Conservation (phyloP, 2,797 vertebrate species). For the Menidia menidia region DNA sequence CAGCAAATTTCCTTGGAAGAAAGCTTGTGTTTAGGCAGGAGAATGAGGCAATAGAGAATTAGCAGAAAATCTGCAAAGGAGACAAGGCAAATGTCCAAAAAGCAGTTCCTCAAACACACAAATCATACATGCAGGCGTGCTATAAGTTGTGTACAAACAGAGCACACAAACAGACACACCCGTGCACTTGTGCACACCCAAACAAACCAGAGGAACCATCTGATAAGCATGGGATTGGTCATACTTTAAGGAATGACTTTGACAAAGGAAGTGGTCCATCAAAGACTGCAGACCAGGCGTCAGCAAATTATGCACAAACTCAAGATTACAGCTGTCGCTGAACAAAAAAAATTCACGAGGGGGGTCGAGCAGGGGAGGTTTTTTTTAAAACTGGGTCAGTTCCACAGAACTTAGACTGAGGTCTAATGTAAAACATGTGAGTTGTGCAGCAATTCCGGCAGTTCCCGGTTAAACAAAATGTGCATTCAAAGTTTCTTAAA, state of each 20-base stretch:
- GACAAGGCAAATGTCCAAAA: constrained; percentile 65
- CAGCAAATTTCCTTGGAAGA: constrained; percentile 51
- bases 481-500: too few relatives aligned
- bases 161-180: constrained; percentile 14
- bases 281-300: constrained; percentile 13
- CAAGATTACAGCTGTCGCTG: constrained; percentile 24
- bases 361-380: constrained; percentile 5
- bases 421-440: constrained; percentile 53
- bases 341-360: constrained; percentile 7
- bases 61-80: constrained; percentile 31
- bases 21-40: constrained; percentile 5
- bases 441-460: background rate
- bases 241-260: constrained; percentile 1
- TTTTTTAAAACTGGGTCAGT: constrained; percentile 19
- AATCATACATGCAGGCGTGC: constrained; percentile 7
- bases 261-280: constrained; percentile 35
- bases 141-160: constrained; percentile 28
- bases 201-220: constrained; percentile 17
- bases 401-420: constrained; percentile 35
- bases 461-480: background rate
- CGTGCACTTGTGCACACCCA: background rate
- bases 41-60: constrained; percentile 40
- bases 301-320: background rate
- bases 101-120: constrained; percentile 12
- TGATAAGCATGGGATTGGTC: constrained; percentile 28